These are phyloP conservation scores for Eilema caniola DNA, from an alignment of 2,888 invertebrate genomes.

Conservation along the genomic window DNA sequence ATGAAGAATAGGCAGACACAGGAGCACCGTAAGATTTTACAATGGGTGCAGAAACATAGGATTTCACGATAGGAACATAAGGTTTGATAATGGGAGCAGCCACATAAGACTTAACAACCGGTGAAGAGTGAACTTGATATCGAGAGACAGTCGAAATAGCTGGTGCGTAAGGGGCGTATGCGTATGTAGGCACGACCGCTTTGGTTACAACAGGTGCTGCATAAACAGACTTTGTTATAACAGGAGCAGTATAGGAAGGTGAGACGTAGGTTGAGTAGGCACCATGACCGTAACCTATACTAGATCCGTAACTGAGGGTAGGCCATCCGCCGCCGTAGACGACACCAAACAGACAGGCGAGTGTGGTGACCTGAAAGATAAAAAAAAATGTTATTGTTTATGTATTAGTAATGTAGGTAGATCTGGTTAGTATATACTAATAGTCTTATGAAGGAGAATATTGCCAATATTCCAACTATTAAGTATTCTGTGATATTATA, in stretches of 20 bases:
- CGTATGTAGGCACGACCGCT: conserved; percentile 51
- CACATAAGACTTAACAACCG: conserved; percentile 57
- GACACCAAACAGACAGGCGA: conserved; percentile 65
- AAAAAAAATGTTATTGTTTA: not conserved
- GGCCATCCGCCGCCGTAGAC: conserved; percentile 63
- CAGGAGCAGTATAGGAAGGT: conserved; percentile 55
- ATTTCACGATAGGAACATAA: conserved; percentile 37
- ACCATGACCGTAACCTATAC: conserved; percentile 49
- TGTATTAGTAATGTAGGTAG: not conserved
- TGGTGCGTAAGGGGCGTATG: conserved; percentile 53
- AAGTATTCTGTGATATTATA: no score
- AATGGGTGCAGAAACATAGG: conserved; percentile 34
- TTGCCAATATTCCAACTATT: no score
- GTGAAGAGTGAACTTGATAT: conserved; percentile 64
- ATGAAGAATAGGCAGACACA: conserved; percentile 36
- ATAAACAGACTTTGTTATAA: conserved; percentile 49
- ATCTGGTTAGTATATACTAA: not conserved
- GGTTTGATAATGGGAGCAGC: conserved; percentile 24
- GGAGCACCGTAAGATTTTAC: conserved; percentile 46
- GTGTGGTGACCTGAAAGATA: conserved; percentile 60
- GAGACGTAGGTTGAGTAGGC: conserved; percentile 55
- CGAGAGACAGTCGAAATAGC: conserved; percentile 67
- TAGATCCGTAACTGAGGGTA: conserved; percentile 48
- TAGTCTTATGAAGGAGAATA: not conserved
- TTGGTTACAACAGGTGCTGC: conserved; percentile 54